These are phyloP conservation scores for Lasioglossum villosulum DNA, from an alignment of 2,888 invertebrate genomes.

Conservation along the genomic window DNA sequence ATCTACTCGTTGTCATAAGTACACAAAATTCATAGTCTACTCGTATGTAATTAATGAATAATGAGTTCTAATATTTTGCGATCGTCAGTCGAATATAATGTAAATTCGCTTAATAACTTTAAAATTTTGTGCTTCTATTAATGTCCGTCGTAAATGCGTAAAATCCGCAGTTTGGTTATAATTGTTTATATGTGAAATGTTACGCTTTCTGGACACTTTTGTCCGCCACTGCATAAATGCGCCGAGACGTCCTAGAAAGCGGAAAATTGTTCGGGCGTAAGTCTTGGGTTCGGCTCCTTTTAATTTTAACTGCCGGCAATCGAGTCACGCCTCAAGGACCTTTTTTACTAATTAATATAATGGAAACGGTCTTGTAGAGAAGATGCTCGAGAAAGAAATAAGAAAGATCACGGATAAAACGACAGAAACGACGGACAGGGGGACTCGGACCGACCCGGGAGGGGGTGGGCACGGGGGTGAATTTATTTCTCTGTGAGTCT, in stretches of 20 bases:
- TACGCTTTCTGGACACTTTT: neutral
- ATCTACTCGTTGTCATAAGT: no score
- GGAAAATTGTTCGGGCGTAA: slow-evolving; percentile 63
- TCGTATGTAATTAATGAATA: no score
- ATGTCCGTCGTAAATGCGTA: neutral
- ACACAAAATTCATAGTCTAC: no score
- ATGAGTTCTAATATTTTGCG: no score
- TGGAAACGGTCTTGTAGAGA: slow-evolving; percentile 47
- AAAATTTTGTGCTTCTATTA: no score
- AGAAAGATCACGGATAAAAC: slow-evolving; percentile 34
- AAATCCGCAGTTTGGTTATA: neutral
- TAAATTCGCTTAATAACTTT: no score
- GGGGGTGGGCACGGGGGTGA: slow-evolving; percentile 6
- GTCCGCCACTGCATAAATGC: slow-evolving; percentile 6
- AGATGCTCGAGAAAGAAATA: slow-evolving; percentile 28
- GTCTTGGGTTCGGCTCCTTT: slow-evolving; percentile 58
- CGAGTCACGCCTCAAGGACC: slow-evolving; percentile 65
- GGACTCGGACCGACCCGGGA: neutral
- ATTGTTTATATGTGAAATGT: neutral
- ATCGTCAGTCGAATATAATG: neutral
- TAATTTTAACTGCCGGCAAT: slow-evolving; percentile 71
- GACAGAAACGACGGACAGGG: slow-evolving; percentile 18
- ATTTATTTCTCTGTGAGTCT: slow-evolving; percentile 59
- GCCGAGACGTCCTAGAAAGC: slow-evolving; percentile 48
- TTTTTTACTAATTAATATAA: slow-evolving; percentile 76